phyloP scores from a whole-genome alignment of 1,140 invertebrate species.

The Drosophila melanica region DNA sequence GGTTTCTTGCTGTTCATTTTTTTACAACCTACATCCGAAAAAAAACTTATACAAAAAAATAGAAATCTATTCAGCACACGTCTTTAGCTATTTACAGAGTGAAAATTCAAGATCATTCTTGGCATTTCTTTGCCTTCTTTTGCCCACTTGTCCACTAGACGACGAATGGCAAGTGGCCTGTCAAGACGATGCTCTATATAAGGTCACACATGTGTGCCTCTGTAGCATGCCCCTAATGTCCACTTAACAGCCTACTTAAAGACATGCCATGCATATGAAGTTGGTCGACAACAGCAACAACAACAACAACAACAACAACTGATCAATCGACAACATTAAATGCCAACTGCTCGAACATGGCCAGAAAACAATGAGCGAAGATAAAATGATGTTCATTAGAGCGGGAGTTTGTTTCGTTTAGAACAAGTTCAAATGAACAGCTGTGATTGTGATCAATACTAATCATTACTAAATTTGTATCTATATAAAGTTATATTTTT shows the following conservation, averaged over 20 bases:
- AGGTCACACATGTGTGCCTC: slow-evolving; percentile 71
- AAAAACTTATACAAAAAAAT: slow-evolving; percentile 14
- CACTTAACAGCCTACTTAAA: slow-evolving; percentile 77
- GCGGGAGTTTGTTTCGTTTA: no score
- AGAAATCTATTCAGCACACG: slow-evolving; percentile 32
- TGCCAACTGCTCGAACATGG: slow-evolving; percentile 65
- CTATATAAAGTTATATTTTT: no score
- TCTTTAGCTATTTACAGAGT: slow-evolving; percentile 49
- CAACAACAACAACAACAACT: slow-evolving; percentile 29
- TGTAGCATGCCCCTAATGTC: slow-evolving; percentile 75
- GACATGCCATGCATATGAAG: slow-evolving; percentile 74
- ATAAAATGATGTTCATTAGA: slow-evolving; percentile 15
- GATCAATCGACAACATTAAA: slow-evolving; percentile 71
- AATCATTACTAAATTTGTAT: no score
- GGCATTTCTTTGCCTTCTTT: slow-evolving; percentile 53
- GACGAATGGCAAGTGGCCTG: slow-evolving; percentile 60
- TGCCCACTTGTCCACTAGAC: slow-evolving; percentile 18
- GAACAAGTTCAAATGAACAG: no score
- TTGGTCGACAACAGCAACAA: slow-evolving; percentile 33
- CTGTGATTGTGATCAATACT: no score
- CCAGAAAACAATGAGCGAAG: slow-evolving; percentile 51
- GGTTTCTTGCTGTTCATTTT: background rate
- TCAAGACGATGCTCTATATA: slow-evolving; percentile 73
- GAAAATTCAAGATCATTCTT: slow-evolving; percentile 53
- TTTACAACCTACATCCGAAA: slow-evolving; percentile 20